These are phyloP conservation scores for Embidobia sp. DNA, from an alignment of 2,888 invertebrate species.

Conservation along the genomic window DNA sequence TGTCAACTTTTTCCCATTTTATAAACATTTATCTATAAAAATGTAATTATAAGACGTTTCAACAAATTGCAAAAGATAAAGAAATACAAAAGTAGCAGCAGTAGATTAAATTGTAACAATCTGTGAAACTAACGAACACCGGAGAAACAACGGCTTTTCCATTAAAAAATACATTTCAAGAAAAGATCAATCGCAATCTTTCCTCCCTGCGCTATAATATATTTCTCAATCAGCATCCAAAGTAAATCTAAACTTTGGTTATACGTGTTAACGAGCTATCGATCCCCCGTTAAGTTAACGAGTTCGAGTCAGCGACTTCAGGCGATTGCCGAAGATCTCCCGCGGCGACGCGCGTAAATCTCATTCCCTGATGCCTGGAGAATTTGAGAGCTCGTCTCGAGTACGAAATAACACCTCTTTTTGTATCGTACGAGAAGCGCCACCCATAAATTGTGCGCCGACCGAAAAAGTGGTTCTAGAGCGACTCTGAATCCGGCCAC, in stretches of 20 bases:
- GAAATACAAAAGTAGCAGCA: no score
- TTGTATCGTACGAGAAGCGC: slow-evolving; percentile 74
- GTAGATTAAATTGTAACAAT: no score
- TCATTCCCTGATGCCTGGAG: slow-evolving; percentile 68
- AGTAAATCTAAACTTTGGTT: slow-evolving; percentile 59
- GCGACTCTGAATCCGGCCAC: slow-evolving; percentile 71
- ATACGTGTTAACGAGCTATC: slow-evolving; percentile 67
- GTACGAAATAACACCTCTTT: slow-evolving; percentile 72
- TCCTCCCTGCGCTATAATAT: slow-evolving; percentile 18
- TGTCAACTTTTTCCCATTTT: no score
- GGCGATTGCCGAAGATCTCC: slow-evolving; percentile 62
- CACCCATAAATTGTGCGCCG: slow-evolving; percentile 78
- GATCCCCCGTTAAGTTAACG: slow-evolving; percentile 63
- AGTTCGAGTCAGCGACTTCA: slow-evolving; percentile 63
- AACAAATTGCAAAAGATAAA: no score
- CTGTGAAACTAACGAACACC: no score
- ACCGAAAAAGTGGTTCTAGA: slow-evolving; percentile 69
- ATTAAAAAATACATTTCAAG: neutral
- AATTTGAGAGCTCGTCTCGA: slow-evolving; percentile 70
- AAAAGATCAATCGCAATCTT: neutral
- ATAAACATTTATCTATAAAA: no score
- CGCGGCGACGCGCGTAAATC: slow-evolving; percentile 67
- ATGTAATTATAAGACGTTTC: no score
- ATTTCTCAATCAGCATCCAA: slow-evolving; percentile 52
- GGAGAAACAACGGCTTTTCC: neutral